Percentiles rank a stretch among this genome's conserved stretches.
These are phyloP conservation scores for Scotopteryx bipunctaria DNA, from an alignment of 2,888 invertebrate species.

Conservation along the genomic window DNA sequence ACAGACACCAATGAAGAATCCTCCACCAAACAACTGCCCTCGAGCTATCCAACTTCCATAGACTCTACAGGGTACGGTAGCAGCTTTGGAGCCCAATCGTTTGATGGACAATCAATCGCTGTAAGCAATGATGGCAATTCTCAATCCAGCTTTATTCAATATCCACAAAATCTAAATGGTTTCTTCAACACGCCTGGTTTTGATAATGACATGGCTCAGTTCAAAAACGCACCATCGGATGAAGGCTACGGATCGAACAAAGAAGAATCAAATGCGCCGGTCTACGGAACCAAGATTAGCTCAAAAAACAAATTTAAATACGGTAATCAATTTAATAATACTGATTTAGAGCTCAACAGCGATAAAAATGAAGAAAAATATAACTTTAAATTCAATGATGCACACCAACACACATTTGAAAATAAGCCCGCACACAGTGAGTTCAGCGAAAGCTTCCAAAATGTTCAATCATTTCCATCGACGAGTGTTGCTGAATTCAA, in stretches of 20 bases:
- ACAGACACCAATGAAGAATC: constrained; percentile 60
- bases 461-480: constrained; percentile 48
- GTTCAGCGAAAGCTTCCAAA: constrained; percentile 47
- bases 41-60: constrained; percentile 69
- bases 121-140: constrained; percentile 48
- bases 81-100: constrained; percentile 50
- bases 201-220: constrained; percentile 48
- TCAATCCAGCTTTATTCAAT: constrained; percentile 58
- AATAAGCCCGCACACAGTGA: constrained; percentile 51
- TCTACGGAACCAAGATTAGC: constrained; percentile 70
- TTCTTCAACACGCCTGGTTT: constrained; percentile 56
- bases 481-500: constrained; percentile 48
- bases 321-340: constrained; percentile 50
- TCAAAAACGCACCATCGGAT: constrained; percentile 47
- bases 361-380: constrained; percentile 49
- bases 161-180: constrained; percentile 54
- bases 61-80: constrained; percentile 59
- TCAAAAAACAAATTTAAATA: constrained; percentile 55
- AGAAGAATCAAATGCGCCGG: constrained; percentile 54
- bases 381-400: constrained; percentile 46
- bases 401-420: constrained; percentile 44
- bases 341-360: constrained; percentile 53
- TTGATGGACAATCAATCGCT: constrained; percentile 49
- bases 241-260: constrained; percentile 44
- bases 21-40: constrained; percentile 64